Base-by-base conservation (phyloP, 2,113 vertebrate species). In the Barbus barbus region DNA sequence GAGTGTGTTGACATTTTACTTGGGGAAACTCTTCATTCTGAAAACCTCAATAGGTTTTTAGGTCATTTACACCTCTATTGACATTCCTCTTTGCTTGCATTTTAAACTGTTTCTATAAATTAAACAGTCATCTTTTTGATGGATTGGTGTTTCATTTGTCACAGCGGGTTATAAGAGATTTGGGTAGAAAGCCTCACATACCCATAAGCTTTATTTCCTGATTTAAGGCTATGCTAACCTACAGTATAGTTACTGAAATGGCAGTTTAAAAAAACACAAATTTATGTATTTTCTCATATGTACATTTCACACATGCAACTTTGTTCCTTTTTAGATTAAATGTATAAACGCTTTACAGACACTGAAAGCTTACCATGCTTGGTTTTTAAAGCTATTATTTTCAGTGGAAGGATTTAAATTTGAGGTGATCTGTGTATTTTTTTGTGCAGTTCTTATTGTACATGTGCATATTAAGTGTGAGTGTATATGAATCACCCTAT, bases 401-500 rank as follows among this genome's bases (percentile, higher is more conserved):
- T 53, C 22, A 77, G 56, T 13, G 7, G 20, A 60, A 84, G 33
- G 33, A 56, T 79, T 79, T 18, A 33, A 56, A 26, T 84, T 41
- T 56, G 11, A 74, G 56, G 12, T 53, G 69, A 60, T 58, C 24
- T 31, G 20, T 76, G 58, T 83, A 48, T 77, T 24, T 58, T 60
- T 67, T 36, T 53, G 53, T 83, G 71, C 8, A 69, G 20, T 84
- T 53, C 11, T 69, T 56, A 63, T 9, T 65, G 31, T 61, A 67
- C 0, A 36, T 77, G 60, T 84, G 76, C 75, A 84, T 84, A 71
- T 56, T 24, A 71, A 9, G 46, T 81, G 60, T 58, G 75, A 78
- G 75, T 81, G 74, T 38, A 58, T 84, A 46, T 84, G 51, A 33
- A 84, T 56, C 75, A 78, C 83, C 75, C 51, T 78, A 20, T 84